Evolutionary conservation across 2,888 invertebrate genomes (phyloP).

Genomic region (Chesias legatella): DNA sequence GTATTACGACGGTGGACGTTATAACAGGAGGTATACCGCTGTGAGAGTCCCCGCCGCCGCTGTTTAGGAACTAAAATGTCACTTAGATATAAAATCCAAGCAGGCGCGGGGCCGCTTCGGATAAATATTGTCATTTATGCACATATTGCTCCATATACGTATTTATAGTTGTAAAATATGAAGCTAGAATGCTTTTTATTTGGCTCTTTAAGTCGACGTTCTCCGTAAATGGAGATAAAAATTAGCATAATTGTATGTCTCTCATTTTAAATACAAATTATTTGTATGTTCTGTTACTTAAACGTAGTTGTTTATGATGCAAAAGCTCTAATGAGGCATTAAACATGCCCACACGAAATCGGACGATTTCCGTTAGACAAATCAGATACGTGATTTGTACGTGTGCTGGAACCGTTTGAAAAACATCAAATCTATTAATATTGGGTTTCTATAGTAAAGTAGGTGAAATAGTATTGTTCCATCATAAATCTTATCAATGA

Average conservation of each 20-base stretch:
- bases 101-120: constrained; percentile 36
- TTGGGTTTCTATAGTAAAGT: too few species aligned
- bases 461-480: too few species aligned
- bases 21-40: constrained; percentile 70
- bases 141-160: constrained; percentile 79
- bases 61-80: constrained; percentile 56
- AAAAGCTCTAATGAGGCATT: constrained; percentile 47
- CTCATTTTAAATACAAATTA: constrained; percentile 63
- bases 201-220: constrained; percentile 57
- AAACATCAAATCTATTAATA: neutral
- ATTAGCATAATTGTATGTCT: constrained; percentile 76
- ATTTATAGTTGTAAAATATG: constrained; percentile 78
- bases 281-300: constrained; percentile 56
- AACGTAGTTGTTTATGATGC: constrained; percentile 56
- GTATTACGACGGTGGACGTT: constrained; percentile 75
- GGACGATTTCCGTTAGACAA: constrained; percentile 14
- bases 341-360: constrained; percentile 35
- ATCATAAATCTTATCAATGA: too few species aligned
- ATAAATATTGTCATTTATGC: constrained; percentile 78
- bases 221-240: constrained; percentile 67
- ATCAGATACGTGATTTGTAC: constrained; percentile 2
- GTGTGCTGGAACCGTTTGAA: neutral
- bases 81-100: constrained; percentile 63
- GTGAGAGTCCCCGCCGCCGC: constrained; percentile 50
- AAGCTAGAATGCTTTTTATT: constrained; percentile 63